Evolutionary conservation across 2,797 vertebrate species (phyloP).

Genomic region (Chromobotia macracanthus): DNA sequence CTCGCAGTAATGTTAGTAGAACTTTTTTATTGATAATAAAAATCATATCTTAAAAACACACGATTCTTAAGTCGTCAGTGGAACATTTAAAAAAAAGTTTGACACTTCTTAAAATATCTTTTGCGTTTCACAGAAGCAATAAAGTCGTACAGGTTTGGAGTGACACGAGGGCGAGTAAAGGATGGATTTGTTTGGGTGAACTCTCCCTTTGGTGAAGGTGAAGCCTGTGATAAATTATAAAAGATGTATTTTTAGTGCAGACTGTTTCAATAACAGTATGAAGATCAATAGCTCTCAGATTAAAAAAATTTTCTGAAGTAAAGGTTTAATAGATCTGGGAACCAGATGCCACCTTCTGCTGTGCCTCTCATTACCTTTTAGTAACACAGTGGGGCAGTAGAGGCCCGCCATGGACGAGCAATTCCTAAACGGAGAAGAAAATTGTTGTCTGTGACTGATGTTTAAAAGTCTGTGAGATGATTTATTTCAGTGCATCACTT

Average conservation of each 20-base stretch:
- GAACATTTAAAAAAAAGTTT: too few species aligned
- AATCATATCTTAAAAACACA: too few species aligned
- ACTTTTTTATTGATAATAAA: too few species aligned
- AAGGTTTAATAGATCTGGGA: neutral
- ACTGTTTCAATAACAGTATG: too few species aligned
- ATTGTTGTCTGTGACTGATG: slow-evolving; percentile 22
- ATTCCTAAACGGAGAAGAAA: slow-evolving; percentile 6
- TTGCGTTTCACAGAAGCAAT: too few species aligned
- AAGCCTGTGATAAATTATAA: neutral
- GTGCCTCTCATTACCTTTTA: neutral
- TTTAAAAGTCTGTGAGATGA: slow-evolving; percentile 13
- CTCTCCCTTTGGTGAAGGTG: too few species aligned
- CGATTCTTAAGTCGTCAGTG: too few species aligned
- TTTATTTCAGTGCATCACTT: neutral
- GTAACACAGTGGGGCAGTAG: slow-evolving; percentile 72
- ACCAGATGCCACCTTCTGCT: neutral
- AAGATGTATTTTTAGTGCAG: neutral
- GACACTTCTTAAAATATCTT: too few species aligned
- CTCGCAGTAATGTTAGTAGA: too few species aligned
- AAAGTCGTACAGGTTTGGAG: too few species aligned
- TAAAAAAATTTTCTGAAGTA: neutral
- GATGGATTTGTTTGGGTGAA: too few species aligned
- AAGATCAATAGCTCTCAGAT: neutral
- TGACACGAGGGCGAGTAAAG: too few species aligned
- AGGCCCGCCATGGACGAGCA: slow-evolving; percentile 46